Percentiles rank a stretch among this genome's conserved stretches.
Conservation (phyloP, 2,888 invertebrate genomes). For the Nemotelus pantherinus region DNA sequence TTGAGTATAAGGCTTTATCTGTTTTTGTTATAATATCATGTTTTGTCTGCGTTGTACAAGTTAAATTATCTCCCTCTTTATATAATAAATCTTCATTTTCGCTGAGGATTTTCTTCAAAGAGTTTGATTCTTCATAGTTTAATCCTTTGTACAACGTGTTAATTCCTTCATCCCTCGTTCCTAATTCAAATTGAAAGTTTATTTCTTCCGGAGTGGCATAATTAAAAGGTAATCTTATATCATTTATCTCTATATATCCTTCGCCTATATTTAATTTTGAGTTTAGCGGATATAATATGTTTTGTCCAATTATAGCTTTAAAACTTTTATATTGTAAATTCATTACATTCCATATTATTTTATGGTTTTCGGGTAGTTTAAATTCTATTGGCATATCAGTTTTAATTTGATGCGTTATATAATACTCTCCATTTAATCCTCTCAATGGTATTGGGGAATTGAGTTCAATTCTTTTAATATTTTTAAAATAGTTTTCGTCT, state of each 20-base stretch:
- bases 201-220: conserved; percentile 8
- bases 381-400: conserved; percentile 1
- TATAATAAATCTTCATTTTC: too few species aligned
- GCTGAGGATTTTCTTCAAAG: too few species aligned
- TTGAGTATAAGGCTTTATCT: too few species aligned
- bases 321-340: conserved; percentile 12
- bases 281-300: conserved; percentile 3
- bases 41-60: conserved; percentile 22
- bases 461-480: not conserved
- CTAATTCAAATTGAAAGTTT: not conserved
- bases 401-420: conserved; percentile 8
- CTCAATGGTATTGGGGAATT: not conserved
- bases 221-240: not conserved
- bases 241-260: conserved; percentile 20
- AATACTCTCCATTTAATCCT: not conserved
- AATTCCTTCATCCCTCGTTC: not conserved
- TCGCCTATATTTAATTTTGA: not conserved
- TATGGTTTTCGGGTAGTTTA: conserved; percentile 1
- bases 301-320: conserved; percentile 24
- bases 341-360: conserved; percentile 22
- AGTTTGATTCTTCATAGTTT: too few species aligned
- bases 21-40: conserved; percentile 22
- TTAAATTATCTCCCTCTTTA: too few species aligned
- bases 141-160: too few species aligned
- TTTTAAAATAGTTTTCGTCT: not conserved